Evolutionary conservation across 2,888 invertebrate genomes (phyloP).

Genomic region (Agrotis exclamationis): DNA sequence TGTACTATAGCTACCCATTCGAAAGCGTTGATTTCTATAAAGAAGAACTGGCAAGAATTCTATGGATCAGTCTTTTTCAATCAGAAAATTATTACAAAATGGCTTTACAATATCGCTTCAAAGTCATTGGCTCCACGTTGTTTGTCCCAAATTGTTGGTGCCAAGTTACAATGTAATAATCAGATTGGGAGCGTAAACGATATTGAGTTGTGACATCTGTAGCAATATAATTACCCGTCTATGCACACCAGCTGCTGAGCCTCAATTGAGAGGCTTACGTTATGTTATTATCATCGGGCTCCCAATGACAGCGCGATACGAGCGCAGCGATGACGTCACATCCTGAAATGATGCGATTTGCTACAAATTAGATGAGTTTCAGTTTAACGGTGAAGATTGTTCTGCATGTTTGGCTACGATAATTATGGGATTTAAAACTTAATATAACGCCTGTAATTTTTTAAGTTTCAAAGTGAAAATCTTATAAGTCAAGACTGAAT

Average conservation of each 20-base stretch:
- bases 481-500: too few relatives aligned
- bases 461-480: too few relatives aligned
- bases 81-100: too few relatives aligned
- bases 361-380: constrained; percentile 44
- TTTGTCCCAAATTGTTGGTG: background rate
- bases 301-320: constrained; percentile 35
- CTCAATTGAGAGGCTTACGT: constrained; percentile 42
- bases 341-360: constrained; percentile 36
- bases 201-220: constrained; percentile 1
- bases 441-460: too few relatives aligned
- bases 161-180: background rate
- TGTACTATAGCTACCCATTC: too few relatives aligned
- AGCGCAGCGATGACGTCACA: constrained; percentile 40
- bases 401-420: constrained; percentile 5
- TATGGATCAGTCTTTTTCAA: too few relatives aligned
- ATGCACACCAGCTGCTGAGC: constrained; percentile 38
- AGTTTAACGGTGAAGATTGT: constrained; percentile 29
- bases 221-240: constrained; percentile 27
- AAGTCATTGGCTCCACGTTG: background rate
- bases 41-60: too few relatives aligned
- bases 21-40: too few relatives aligned
- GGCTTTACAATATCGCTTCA: too few relatives aligned
- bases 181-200: constrained; percentile 2
- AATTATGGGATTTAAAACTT: too few relatives aligned
- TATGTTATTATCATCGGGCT: constrained; percentile 43